Conservation (phyloP, 1,140 invertebrate species). For the Heliconius congener region DNA sequence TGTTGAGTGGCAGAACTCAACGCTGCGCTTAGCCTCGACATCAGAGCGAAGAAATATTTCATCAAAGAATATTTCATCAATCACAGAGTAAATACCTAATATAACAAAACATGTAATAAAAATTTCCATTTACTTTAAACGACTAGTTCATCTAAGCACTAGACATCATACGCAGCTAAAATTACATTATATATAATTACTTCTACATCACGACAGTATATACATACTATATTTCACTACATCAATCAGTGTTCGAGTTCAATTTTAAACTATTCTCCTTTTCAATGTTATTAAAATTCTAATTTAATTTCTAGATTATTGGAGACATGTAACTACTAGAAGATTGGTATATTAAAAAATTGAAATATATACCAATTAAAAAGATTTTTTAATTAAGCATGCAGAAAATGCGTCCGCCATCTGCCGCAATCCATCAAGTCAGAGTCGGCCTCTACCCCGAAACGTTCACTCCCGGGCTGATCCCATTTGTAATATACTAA, state of each 20-base stretch:
- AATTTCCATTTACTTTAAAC: background rate
- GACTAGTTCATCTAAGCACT: background rate
- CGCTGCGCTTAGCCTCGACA: too few species aligned
- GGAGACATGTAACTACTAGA: background rate
- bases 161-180: background rate
- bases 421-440: constrained; percentile 15
- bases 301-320: background rate
- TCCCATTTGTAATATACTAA: constrained; percentile 51
- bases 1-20: too few species aligned
- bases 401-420: constrained; percentile 15
- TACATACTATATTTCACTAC: background rate
- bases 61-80: too few species aligned
- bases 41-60: too few species aligned
- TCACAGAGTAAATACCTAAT: too few species aligned
- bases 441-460: constrained; percentile 8
- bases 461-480: background rate
- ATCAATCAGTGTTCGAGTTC: background rate
- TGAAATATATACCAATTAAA: constrained; percentile 14
- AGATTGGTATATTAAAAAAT: background rate
- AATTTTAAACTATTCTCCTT: background rate
- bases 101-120: too few species aligned
- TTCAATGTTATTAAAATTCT: background rate
- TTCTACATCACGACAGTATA: background rate
- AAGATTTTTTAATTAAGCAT: constrained; percentile 10
- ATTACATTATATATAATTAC: background rate